A percentile compares a stretch with the other conserved stretches of the same genome.
phyloP scores from a whole-genome alignment of 2,888 invertebrate species.

The Tryphoninae sp. region DNA sequence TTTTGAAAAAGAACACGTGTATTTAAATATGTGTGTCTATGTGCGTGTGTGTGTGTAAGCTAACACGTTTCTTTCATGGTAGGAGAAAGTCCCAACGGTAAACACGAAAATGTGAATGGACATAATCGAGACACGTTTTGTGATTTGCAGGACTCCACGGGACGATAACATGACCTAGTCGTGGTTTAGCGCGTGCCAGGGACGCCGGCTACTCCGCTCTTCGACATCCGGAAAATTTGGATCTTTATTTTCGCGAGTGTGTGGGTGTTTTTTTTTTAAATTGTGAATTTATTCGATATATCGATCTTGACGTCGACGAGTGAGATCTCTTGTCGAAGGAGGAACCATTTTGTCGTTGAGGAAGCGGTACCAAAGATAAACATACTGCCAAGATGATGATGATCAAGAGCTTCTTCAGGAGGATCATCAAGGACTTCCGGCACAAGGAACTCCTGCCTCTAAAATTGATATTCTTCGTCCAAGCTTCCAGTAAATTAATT shows the following conservation, averaged over 20 bases:
- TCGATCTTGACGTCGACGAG: neutral
- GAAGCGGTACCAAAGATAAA: constrained; percentile 21
- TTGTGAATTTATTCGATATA: constrained; percentile 35
- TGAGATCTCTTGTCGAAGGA: constrained; percentile 13
- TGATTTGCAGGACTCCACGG: constrained; percentile 29
- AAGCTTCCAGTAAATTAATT: constrained; percentile 88
- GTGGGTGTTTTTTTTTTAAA: constrained; percentile 46
- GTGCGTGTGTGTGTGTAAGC: neutral
- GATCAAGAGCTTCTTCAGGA: constrained; percentile 85
- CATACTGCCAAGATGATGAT: constrained; percentile 82
- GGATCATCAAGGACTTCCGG: constrained; percentile 87
- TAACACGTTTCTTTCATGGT: neutral
- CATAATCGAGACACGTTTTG: neutral
- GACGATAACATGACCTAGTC: constrained; percentile 59
- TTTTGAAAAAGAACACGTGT: neutral
- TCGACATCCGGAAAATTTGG: constrained; percentile 41
- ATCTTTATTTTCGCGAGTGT: constrained; percentile 14
- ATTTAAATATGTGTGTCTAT: neutral
- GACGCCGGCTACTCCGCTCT: constrained; percentile 45
- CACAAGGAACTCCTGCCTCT: constrained; percentile 88
- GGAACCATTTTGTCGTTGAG: constrained; percentile 31
- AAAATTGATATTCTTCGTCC: constrained; percentile 89
- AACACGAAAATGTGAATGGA: neutral
- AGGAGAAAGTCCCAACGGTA: neutral
- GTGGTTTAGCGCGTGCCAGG: constrained; percentile 25